Evolutionary conservation across 2,888 invertebrate species (phyloP), one percentile per base, ranked within the genome.

Genomic region (Malacosoma neustria): DNA sequence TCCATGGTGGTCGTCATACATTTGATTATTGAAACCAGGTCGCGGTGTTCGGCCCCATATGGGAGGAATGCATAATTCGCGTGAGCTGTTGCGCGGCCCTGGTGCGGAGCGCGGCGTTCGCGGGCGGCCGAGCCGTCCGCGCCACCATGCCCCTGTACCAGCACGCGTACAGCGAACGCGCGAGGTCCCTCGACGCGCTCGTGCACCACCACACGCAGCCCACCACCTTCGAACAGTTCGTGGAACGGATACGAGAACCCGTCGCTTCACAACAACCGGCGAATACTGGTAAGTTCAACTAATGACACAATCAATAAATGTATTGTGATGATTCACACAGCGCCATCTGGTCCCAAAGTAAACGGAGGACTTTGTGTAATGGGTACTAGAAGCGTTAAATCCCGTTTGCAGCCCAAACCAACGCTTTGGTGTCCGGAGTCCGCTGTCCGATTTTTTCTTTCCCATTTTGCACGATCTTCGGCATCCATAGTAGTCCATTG

Each of bases 11-110:
- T n/a, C n/a, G n/a, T n/a, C n/a, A n/a, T n/a, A n/a, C n/a, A n/a
- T n/a, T n/a, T n/a, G 1, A 13, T 35, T 14, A 7, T 13, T 35
- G 12, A 33, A 30, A 57, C 9, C 61, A 92, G 92, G 92, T 95
- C 50, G 93, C 94, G n/a, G 93, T 92, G 74, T 98, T 98, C 85
- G 99, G 99, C 0, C 97, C 99, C 2, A 80, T 99, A 45, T 98
- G 96, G 80, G 95, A 98, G 72, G 99, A 98, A 74, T 93, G 95
- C 51, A 72, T 89, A 13, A 72, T 89, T 12, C 86, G 88, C 48
- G 81, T 86, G 48, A 57, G 73, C 9, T 84, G 88, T 55, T 58
- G 97, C 50, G 95, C 98, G 14, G 93, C 94, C 33, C 87, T 99
- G 38, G 94, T 98, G 34, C 77, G 80, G 33, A 92, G 94, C 36